These are phyloP conservation scores for Tragelaphus scriptus DNA, from an alignment of 2,113 vertebrate genomes.

Conservation along the genomic window DNA sequence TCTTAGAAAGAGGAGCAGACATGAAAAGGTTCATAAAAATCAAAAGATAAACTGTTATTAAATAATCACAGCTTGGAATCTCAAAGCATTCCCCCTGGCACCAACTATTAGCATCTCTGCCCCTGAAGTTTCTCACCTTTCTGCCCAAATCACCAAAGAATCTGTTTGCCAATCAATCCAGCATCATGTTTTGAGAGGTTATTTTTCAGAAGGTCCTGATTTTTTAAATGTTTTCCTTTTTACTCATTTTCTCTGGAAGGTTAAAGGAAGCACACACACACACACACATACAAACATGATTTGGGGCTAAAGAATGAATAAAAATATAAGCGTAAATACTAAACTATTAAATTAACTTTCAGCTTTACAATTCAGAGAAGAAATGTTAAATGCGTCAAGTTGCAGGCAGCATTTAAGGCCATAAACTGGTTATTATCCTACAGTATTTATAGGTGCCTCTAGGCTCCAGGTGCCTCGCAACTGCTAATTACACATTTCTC, in stretches of 20 bases:
- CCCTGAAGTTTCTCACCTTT: not conserved
- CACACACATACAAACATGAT: not conserved
- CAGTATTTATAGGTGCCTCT: conserved; percentile 10
- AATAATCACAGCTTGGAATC: not conserved
- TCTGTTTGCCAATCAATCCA: not conserved
- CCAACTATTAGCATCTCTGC: not conserved
- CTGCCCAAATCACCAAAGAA: not conserved
- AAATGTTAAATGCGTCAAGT: conserved; percentile 44
- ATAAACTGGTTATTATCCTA: conserved; percentile 41
- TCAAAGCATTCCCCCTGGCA: not conserved
- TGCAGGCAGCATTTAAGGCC: conserved; percentile 44
- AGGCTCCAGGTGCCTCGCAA: conserved; percentile 42
- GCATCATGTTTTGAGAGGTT: not conserved
- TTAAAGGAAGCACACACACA: not conserved
- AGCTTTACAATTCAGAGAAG: conserved; percentile 28
- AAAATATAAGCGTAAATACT: not conserved
- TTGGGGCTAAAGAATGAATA: not conserved
- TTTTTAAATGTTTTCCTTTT: not conserved
- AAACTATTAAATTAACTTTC: conserved; percentile 39
- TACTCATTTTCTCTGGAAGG: not conserved
- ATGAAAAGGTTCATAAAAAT: not conserved
- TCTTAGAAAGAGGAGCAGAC: not conserved
- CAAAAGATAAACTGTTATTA: not conserved
- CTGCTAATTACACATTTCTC: conserved; percentile 65
- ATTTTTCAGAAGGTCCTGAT: not conserved